Base-by-base conservation (phyloP, 2,888 invertebrate genomes). In the Parelbella ahira region DNA sequence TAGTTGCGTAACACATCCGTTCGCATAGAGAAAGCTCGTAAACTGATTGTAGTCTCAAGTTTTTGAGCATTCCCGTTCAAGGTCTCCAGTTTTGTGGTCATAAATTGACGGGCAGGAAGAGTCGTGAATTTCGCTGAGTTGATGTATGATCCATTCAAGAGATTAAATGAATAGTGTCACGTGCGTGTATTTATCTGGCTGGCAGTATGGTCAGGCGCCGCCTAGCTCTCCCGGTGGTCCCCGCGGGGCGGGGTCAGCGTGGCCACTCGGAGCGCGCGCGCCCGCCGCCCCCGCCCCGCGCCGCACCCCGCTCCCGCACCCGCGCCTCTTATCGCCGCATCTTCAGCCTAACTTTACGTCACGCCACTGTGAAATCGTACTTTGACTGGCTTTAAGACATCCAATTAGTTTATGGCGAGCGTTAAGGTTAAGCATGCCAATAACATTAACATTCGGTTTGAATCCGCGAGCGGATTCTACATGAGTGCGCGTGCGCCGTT, bases 171-270 rank as follows among this genome's bases (percentile, higher is more conserved):
- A 69, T 65, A 64, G 58, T 72, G 73, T 75, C 71, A 68, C 69
- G 69, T 73, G 73, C 51, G 49, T 50, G 44, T 53, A 49, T 50
- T 50, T 52, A 49, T 68, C 62, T 63, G 63, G 64, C 57, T 60
- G 66, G 70, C 66, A 37, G 39, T 47, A 49, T 44, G 51, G 51
- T 47, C 51, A 56, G 60, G 68, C 76, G 76, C 84, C 83, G 84
- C 84, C 84, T 82, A 73, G 82, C 88, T 78, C 75, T 81, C 82
- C 86, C 87, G 88, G 88, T 88, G 88, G 88, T 88, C 88, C 75
- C 60, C 74, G 74, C 80, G 81, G 84, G 83, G 86, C 81, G 84
- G 75, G 83, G 84, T 81, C 83, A 69, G 56, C 61, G 74, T 77
- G 80, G 81, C 84, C 82, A 82, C 72, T 79, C 81, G 73, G 71